Base-by-base conservation (phyloP, 2,797 vertebrate genomes). In the Ceryle rudis region DNA sequence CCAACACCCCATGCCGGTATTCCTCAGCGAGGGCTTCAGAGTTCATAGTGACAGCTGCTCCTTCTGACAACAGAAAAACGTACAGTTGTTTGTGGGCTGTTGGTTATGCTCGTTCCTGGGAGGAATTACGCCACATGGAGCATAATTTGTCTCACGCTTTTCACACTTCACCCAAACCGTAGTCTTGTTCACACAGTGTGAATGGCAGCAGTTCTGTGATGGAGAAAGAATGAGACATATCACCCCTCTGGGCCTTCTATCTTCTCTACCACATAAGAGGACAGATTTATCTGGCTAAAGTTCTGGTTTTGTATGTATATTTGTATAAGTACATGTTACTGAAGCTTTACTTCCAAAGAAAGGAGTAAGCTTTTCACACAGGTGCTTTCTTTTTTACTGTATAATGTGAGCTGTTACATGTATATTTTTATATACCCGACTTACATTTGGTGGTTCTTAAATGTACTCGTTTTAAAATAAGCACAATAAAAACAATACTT, bases 311-410 rank as follows among this genome's bases (percentile, higher is more conserved):
- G 25, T 90, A 44, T 90, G 49, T 81, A 35, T 77, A 55, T 90
- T 71, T 0, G 0, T 57, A 5, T 57, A 85, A 78, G 16, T 78
- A 67, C 6, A 5, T 41, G 69, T 93, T 95, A 78, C 60, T 92
- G 96, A 86, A 83, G 46, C 67, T 87, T 89, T 87, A 60, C 77
- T 90, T 73, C 44, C 37, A 20, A 54, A 89, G 55, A 61, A 46
- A 16, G 54, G 31, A 41, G 19, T 49, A 67, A 89, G 55, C 51
- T 89, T 90, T 90, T 71, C 29, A 77, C 70, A 77, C 44, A 84
- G 93, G 93, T 97, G 92, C 87, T 94, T 81, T 92, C 60, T 93
- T 97, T 86, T 90, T 93, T 94, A 92, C 81, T 93, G 77, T 81
- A 51, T 93, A 67, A 73, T 96, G 89, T 94, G 91, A 97, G 83